phyloP scores from a whole-genome alignment of 92 coral and sea anemone species.

The Diadumene lineata region DNA sequence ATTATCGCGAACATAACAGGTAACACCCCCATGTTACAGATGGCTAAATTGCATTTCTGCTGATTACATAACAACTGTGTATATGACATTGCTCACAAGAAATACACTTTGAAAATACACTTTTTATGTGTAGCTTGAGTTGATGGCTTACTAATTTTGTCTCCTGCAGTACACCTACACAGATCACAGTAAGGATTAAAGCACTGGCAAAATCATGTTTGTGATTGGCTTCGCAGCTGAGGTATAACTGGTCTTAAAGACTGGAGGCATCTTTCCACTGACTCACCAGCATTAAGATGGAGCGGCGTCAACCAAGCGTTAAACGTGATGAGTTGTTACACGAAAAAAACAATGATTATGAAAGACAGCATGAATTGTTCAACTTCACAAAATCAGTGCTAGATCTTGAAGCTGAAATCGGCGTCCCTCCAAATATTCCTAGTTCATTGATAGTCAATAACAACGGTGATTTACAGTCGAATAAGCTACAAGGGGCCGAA shows the following conservation, averaged over 20 bases:
- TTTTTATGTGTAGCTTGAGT: too few species aligned
- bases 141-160: neutral
- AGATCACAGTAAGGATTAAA: neutral
- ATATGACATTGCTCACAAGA: too few species aligned
- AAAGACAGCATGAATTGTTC: neutral
- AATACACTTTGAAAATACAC: too few species aligned
- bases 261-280: too few species aligned
- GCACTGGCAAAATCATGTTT: too few species aligned
- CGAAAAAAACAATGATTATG: neutral
- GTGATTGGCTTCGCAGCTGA: neutral
- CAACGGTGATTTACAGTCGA: too few species aligned
- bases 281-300: neutral
- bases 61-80: too few species aligned
- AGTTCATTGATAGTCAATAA: too few species aligned
- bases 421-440: neutral
- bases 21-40: too few species aligned
- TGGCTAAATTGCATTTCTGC: too few species aligned
- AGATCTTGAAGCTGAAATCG: conserved; percentile 11
- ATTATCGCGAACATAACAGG: too few species aligned
- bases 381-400: conserved; percentile 19
- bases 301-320: conserved; percentile 6
- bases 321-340: neutral
- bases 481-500: neutral
- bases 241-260: too few species aligned
- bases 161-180: neutral